Evolutionary conservation across 1,140 invertebrate genomes (phyloP), one percentile per base, ranked within the genome.

Genomic region (Micrasema minimum): DNA sequence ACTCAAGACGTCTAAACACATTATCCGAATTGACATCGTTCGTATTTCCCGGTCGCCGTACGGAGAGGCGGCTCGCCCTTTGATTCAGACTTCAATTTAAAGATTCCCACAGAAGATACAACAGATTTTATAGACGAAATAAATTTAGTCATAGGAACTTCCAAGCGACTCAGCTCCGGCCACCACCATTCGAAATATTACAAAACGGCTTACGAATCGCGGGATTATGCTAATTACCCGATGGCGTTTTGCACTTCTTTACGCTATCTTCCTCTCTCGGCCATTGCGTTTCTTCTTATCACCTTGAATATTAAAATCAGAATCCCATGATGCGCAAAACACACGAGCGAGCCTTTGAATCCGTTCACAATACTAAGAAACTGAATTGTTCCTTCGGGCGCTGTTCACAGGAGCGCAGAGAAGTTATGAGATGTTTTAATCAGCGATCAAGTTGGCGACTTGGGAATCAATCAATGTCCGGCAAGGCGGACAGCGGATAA

Each of bases 21-120:
- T 74, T 74, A 70, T 62, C 23, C 72, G 31, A 64, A 61, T 61
- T 74, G 72, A 74, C 72, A 70, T 67, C 64, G 68, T 74, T 62
- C 45, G 61, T 74, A 51, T 74, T 45, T 70, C 50, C 53, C 64
- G 46, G n/a, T 5, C 45, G 66, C 5, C 22, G 59, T 59, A 59
- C 55, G 14, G 55, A 59, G 55, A 64, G 43, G 41, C 65, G 65
- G 65, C 65, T 37, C 61, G 37, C 66, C 67, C 72, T 74, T 74
- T 74, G 72, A 70, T 18, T 10, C 26, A 22, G 38, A 41, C n/a
- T 31, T 57, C 55, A 59, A 69, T 69, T 43, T 69, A 46, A 14
- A 72, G 71, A 74, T 74, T 66, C 57, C 38, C 65, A 57, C 22
- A 38, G 16, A 41, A 37, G 64, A 71, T 51, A 72, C 37, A n/a